These are phyloP conservation scores for Tenodera sinensis DNA, from an alignment of 2,888 invertebrate genomes.

Conservation along the genomic window DNA sequence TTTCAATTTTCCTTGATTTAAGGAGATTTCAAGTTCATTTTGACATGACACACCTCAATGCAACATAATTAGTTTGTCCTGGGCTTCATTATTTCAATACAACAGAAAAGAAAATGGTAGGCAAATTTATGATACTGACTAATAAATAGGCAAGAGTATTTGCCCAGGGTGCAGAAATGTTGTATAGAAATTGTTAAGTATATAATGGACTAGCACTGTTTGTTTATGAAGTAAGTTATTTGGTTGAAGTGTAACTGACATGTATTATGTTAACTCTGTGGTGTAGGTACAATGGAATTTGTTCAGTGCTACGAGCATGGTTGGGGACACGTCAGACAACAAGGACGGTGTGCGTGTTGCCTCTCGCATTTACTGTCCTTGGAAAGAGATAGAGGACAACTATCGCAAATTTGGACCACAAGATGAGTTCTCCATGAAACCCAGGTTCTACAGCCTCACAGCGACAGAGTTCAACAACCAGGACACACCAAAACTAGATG, in stretches of 20 bases:
- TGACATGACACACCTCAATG: too few species aligned
- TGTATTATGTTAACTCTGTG: not conserved
- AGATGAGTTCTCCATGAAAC: conserved; percentile 70
- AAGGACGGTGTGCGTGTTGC: conserved; percentile 54
- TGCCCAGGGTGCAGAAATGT: too few species aligned
- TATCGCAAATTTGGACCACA: conserved; percentile 60
- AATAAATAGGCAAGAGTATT: too few species aligned
- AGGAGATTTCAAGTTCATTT: too few species aligned
- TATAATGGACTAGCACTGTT: too few species aligned
- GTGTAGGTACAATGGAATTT: conserved; percentile 73
- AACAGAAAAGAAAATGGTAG: too few species aligned
- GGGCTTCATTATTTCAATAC: too few species aligned
- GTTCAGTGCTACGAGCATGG: conserved; percentile 62
- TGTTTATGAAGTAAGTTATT: not conserved
- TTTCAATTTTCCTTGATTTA: too few species aligned
- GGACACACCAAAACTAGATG: conserved; percentile 90
- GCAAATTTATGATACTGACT: too few species aligned
- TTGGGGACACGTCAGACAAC: conserved; percentile 54
- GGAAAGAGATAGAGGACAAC: conserved; percentile 73
- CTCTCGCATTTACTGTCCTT: conserved; percentile 64
- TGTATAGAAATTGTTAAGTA: too few species aligned
- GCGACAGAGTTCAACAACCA: conserved; percentile 68
- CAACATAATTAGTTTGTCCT: too few species aligned
- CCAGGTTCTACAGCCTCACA: conserved; percentile 87
- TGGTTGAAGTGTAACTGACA: not conserved